Conservation (phyloP, 2,797 vertebrate genomes). For the Rousettus madagascariensis region DNA sequence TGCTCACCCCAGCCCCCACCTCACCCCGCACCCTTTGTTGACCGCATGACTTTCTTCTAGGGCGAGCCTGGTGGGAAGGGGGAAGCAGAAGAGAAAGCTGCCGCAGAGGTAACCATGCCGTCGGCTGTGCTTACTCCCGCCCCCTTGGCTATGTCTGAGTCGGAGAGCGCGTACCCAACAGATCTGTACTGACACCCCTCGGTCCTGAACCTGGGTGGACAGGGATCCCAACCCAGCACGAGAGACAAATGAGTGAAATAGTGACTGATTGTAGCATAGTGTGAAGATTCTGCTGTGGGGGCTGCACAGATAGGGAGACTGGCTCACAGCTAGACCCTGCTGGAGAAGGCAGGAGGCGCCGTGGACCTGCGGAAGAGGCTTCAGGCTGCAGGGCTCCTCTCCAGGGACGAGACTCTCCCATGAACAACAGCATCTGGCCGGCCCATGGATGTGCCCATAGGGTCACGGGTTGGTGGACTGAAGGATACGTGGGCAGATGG, state of each 20-base stretch:
- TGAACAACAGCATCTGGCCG: fast-evolving
- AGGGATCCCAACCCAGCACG: background rate
- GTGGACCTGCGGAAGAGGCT: background rate
- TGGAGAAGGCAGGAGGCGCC: background rate
- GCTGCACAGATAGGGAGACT: background rate
- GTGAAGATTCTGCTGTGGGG: background rate
- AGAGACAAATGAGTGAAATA: fast-evolving
- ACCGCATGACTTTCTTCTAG: background rate
- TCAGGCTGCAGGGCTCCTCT: background rate
- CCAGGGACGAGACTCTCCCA: background rate
- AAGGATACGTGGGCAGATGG: background rate
- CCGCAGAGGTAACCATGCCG: constrained; percentile 43
- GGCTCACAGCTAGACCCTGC: background rate
- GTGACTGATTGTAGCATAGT: fast-evolving
- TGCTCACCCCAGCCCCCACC: background rate
- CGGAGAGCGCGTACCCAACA: fast-evolving
- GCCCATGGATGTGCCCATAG: background rate
- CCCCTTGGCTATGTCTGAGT: too few relatives aligned
- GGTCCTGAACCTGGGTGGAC: fast-evolving
- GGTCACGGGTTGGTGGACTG: background rate
- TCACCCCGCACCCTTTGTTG: fast-evolving
- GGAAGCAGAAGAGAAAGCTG: constrained; percentile 31
- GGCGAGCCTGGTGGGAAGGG: constrained; percentile 40
- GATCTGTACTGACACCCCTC: too few relatives aligned
- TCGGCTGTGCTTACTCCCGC: background rate